These are phyloP conservation scores for Sycobia sp. DNA, from an alignment of 1,140 invertebrate genomes.

Conservation along the genomic window DNA sequence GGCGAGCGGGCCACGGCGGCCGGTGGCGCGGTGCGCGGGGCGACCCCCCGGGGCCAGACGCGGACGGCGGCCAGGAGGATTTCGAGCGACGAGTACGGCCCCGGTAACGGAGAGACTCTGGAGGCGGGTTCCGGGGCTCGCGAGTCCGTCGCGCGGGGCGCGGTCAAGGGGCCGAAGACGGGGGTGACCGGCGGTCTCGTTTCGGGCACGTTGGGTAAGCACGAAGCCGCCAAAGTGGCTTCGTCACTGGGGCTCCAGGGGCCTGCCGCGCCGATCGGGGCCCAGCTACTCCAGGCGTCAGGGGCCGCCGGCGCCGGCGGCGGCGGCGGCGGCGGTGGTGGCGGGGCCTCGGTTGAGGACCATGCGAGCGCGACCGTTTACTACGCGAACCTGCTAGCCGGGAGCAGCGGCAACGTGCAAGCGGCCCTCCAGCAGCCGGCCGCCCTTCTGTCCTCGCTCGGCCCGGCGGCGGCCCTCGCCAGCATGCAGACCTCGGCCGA, in stretches of 20 bases:
- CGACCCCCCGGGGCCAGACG: background rate
- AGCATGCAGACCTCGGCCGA: slow-evolving; percentile 76
- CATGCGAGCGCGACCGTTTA: slow-evolving; percentile 55
- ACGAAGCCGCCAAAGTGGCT: slow-evolving; percentile 59
- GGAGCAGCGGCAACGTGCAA: slow-evolving; percentile 56
- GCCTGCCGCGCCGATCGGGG: slow-evolving; percentile 60
- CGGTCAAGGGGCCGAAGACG: background rate
- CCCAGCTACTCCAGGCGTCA: slow-evolving; percentile 57
- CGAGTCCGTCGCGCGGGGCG: slow-evolving; percentile 5
- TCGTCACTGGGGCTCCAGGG: slow-evolving; percentile 63
- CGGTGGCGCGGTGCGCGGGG: no score
- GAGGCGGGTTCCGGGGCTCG: slow-evolving; percentile 27
- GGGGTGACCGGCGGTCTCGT: slow-evolving; percentile 36
- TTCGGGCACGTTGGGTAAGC: slow-evolving; percentile 48
- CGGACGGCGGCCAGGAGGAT: background rate
- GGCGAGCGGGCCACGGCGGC: no score
- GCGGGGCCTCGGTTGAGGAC: slow-evolving; percentile 37
- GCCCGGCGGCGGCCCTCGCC: slow-evolving; percentile 65
- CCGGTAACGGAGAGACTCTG: slow-evolving; percentile 25
- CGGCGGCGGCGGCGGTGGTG: slow-evolving; percentile 43
- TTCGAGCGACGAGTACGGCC: background rate
- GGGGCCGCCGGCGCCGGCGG: slow-evolving; percentile 45
- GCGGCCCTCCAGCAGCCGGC: slow-evolving; percentile 53
- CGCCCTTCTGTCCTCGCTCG: slow-evolving; percentile 50
- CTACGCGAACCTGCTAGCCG: slow-evolving; percentile 60